Base-by-base conservation (phyloP, 37 sponge, comb jelly and placozoan species). In the Spongilla lacustris region DNA sequence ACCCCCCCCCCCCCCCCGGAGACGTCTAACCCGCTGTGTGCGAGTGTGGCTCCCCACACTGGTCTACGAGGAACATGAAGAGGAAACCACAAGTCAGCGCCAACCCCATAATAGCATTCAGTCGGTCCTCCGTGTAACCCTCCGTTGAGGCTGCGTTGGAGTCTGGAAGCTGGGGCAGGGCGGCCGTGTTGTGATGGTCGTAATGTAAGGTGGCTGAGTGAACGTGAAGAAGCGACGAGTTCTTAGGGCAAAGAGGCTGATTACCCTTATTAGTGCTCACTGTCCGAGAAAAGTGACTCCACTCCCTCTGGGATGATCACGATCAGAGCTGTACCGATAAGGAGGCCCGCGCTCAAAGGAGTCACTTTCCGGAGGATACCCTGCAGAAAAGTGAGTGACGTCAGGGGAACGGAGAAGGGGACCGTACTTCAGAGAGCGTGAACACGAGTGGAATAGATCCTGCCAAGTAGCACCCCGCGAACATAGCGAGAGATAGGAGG, bases 291-390 rank as follows among this genome's bases (percentile, higher is more conserved):
- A 0, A 99, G 81, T 21, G 92, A 50, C 25, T 95, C 94, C 32
- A 99, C 89, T 41, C 99, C 99, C 70, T 99, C 99, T 29, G 99
- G 99, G 23, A 99, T 99, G 75, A 99, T 99, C 21, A 99, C 97
- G n/a, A 92, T 92, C 6, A 99, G 91, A 29, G 99, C 99, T 31
- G 99, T 97, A 0, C 99, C 99, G 41, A 99, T 91, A 30, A 99
- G 84, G 37, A 99, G 91, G 9, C 99, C 99, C 36, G 99, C 99
- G 25, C 99, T 97, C 75, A 97, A 88, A 23, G 92, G 78, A 4
- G 97, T 94, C 49, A 92, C 92, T 67, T 81, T 83, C 41, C 91
- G 90, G 25, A 98, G 87, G 4, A 85, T 73, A 30, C 73, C 88
- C 97, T 97, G 85, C 70, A 75, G 79, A 69, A 8, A 48, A 58